Evolutionary conservation across 2,888 invertebrate species (phyloP), one percentile per base, ranked within the genome.

Genomic region (Poecilus cupreus): DNA sequence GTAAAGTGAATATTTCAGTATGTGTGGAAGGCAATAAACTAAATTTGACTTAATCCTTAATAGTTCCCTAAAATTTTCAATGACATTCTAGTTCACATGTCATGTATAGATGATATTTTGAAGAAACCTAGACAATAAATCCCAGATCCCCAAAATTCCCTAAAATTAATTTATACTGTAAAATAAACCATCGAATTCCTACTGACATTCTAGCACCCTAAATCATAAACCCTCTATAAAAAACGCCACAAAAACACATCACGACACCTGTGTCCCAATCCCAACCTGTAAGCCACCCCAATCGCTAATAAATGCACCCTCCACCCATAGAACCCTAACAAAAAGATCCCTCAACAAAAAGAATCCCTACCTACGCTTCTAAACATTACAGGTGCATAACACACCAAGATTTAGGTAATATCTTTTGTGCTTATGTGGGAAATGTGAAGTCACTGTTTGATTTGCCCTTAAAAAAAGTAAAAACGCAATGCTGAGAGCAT

Each of bases 361-460:
- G 72, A 22, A 24, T 32, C 43, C 46, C 43, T 43, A 43, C 72
- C 72, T 20, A 60, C 72, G 64, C 37, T 68, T 60, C 32, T 32
- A 60, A 60, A 68, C 46, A 76, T 78, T 82, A 83, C 83, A 83
- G 82, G 83, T 78, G 78, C 78, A 78, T 77, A 43, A 2, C 46
- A 26, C 46, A 43, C 78, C 82, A 10, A 32, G 37, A 68, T 68
- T 68, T 68, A 18, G 64, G 64, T 83, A 82, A 83, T 83, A 82
- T 82, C 82, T 82, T 75, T 83, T 82, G 82, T 83, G 39, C 74
- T 83, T 82, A 82, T 82, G 83, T 83, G 83, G 83, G 83, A 83
- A 83, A 77, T 43, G 64, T 32, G 57, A 54, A 70, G 51, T 46
- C 64, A 60, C 70, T 74, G 46, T 75, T 81, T 68, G 49, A 51